Evolutionary conservation across 1,140 invertebrate species (phyloP).

Genomic region (Drosophila prosaltans): DNA sequence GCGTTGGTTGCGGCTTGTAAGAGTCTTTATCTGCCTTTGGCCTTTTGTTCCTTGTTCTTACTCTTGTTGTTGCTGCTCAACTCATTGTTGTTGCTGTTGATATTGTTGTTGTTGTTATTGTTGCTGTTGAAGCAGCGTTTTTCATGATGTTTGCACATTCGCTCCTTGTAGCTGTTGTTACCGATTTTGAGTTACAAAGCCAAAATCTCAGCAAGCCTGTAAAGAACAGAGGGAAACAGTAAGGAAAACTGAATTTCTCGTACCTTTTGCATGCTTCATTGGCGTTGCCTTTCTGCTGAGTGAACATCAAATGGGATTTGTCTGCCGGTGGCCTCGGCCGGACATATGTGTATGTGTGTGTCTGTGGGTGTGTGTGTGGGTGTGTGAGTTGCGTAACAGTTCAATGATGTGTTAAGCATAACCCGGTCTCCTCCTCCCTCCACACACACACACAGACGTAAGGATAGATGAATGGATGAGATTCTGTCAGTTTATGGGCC

Average conservation of each 20-base stretch:
- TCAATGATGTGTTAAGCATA: slow-evolving; percentile 78
- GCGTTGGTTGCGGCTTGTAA: slow-evolving; percentile 44
- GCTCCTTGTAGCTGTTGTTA: slow-evolving; percentile 62
- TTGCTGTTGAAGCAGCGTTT: slow-evolving; percentile 44
- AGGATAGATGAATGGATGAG: slow-evolving; percentile 43
- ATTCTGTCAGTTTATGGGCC: slow-evolving; percentile 62
- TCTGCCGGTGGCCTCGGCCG: slow-evolving; percentile 49
- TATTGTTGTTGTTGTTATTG: slow-evolving; percentile 26
- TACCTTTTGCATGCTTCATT: slow-evolving; percentile 82
- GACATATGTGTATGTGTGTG: slow-evolving; percentile 60
- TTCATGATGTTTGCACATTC: slow-evolving; percentile 80
- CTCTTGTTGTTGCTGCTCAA: neutral
- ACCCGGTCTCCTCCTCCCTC: slow-evolving; percentile 1
- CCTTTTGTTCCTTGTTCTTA: slow-evolving; percentile 47
- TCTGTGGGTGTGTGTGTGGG: slow-evolving; percentile 22
- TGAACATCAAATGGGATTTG: slow-evolving; percentile 82
- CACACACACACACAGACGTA: slow-evolving; percentile 21
- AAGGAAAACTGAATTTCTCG: slow-evolving; percentile 63
- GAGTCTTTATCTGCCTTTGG: slow-evolving; percentile 50
- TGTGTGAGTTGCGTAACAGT: slow-evolving; percentile 71
- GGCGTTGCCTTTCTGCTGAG: slow-evolving; percentile 80
- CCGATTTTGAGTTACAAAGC: slow-evolving; percentile 79
- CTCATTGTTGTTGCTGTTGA: slow-evolving; percentile 10
- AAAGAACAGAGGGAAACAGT: slow-evolving; percentile 29
- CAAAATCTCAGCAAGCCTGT: slow-evolving; percentile 67